A percentile compares a stretch with the other conserved stretches of the same genome.
Evolutionary conservation across 2,888 invertebrate species (phyloP).

Genomic region (Scaptomyza cyrtandrae): DNA sequence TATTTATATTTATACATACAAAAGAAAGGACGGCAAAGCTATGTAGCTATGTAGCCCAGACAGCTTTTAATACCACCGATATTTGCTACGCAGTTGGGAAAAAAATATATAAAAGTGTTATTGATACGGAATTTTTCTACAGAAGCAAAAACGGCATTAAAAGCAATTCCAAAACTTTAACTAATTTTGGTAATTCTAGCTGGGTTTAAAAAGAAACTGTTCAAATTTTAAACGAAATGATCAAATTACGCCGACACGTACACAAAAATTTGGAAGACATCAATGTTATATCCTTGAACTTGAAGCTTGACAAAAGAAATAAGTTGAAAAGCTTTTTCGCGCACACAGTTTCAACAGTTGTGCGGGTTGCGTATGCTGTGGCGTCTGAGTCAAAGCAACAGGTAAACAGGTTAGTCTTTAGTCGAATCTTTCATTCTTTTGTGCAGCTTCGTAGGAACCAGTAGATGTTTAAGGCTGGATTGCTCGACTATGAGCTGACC

Average conservation of each 20-base stretch:
- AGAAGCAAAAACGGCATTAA: constrained; percentile 74
- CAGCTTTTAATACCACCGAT: not conserved
- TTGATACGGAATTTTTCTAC: constrained; percentile 28
- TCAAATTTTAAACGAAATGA: constrained; percentile 69
- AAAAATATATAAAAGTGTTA: not conserved
- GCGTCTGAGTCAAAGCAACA: constrained; percentile 46
- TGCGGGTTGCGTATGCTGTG: constrained; percentile 63
- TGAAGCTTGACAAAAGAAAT: constrained; percentile 62
- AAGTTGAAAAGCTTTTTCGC: constrained; percentile 51
- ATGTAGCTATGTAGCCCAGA: not conserved
- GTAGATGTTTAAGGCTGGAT: not conserved
- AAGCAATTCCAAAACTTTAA: constrained; percentile 39
- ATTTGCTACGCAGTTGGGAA: not conserved
- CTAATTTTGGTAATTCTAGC: constrained; percentile 62
- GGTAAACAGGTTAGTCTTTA: constrained; percentile 69
- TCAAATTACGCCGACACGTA: constrained; percentile 79
- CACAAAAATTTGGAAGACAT: constrained; percentile 35
- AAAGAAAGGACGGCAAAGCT: not conserved
- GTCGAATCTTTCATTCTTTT: constrained; percentile 44
- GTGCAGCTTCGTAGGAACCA: constrained; percentile 27
- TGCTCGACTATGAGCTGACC: constrained; percentile 32
- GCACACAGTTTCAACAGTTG: constrained; percentile 47
- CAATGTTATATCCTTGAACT: constrained; percentile 78
- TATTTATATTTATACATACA: not conserved
- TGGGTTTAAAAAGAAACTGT: constrained; percentile 44